Evolutionary conservation across 2,113 vertebrate species (phyloP), one percentile per base, ranked within the genome.

Genomic region (Baryphthengus martii): DNA sequence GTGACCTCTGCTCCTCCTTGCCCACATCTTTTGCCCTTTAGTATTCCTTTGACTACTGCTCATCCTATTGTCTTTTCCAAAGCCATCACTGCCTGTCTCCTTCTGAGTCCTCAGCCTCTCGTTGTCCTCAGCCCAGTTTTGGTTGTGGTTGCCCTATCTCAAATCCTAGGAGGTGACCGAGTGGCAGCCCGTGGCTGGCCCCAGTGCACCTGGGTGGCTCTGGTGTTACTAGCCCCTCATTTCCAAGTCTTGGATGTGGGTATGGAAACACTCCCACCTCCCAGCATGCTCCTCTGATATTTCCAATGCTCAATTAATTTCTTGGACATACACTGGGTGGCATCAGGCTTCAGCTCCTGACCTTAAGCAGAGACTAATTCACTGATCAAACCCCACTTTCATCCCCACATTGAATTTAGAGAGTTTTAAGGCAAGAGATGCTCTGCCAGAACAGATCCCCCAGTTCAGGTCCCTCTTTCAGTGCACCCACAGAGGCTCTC

Each of bases 391-490:
- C 40, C 25, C 25, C 11, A 1, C 40, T 59, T 83, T 20, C 50
- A 82, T 37, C 59, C 61, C 4, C 1, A 33, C 40, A 17, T 11
- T 18, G 68, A 9, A 42, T 37, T 26, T 45, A 8, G 6, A 24
- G 65, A 4, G 3, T 37, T 52, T 67, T 28, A 40, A 67, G 35
- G 37, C 40, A 39, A 8, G 6, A 42, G 18, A 10, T 44, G n/a
- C 37, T 63, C 50, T 29, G 17, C 21, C 33, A 37, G 55, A 13
- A 3, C 29, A 0, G 5, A 6, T 40, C 13, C 26, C 25, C 26
- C 6, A 5, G 12, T 12, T 37, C 37, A 1, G 0, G 0, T 6
- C 11, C 14, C 39, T 7, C 13, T 67, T 59, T n/a, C 17, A 39
- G 23, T 61, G n/a, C 23, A 25, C 15, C 47, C 44, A 47, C 28